Percentiles rank a stretch among this genome's conserved stretches.
phyloP scores from a whole-genome alignment of 2,888 invertebrate genomes.

The Drosophila peninsularis region DNA sequence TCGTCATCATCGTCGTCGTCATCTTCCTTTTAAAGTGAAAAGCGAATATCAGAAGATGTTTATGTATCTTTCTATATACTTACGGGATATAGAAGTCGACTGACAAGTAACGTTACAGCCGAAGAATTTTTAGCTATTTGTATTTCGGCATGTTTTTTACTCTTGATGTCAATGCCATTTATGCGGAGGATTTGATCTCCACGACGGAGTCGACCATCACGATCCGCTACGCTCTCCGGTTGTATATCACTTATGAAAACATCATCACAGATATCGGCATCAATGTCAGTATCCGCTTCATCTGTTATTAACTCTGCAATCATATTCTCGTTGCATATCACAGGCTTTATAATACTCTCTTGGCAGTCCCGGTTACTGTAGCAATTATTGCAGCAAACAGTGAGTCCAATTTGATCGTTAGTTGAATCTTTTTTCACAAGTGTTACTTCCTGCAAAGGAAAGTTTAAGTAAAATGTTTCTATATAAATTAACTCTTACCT shows the following conservation, averaged over 20 bases:
- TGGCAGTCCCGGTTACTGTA: slow-evolving; percentile 31
- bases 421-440: slow-evolving; percentile 86
- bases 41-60: background rate
- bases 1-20: slow-evolving; percentile 27
- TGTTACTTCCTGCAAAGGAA: slow-evolving; percentile 87
- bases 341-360: slow-evolving; percentile 33
- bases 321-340: slow-evolving; percentile 39
- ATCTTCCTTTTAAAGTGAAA: slow-evolving; percentile 1
- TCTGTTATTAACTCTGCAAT: slow-evolving; percentile 83
- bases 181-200: slow-evolving; percentile 88
- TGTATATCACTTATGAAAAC: slow-evolving; percentile 89
- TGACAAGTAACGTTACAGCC: slow-evolving; percentile 87
- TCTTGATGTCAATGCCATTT: slow-evolving; percentile 87
- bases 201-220: slow-evolving; percentile 87
- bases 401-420: slow-evolving; percentile 88
- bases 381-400: slow-evolving; percentile 86
- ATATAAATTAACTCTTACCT: slow-evolving; percentile 83
- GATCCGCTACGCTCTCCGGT: slow-evolving; percentile 87
- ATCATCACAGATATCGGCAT: slow-evolving; percentile 84
- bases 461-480: background rate
- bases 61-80: slow-evolving; percentile 36
- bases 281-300: slow-evolving; percentile 70
- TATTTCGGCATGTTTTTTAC: slow-evolving; percentile 87
- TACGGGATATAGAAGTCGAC: slow-evolving; percentile 87
- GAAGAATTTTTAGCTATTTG: slow-evolving; percentile 87